phyloP scores from a whole-genome alignment of 2,797 vertebrate genomes.

The Bovichtus diacanthus region DNA sequence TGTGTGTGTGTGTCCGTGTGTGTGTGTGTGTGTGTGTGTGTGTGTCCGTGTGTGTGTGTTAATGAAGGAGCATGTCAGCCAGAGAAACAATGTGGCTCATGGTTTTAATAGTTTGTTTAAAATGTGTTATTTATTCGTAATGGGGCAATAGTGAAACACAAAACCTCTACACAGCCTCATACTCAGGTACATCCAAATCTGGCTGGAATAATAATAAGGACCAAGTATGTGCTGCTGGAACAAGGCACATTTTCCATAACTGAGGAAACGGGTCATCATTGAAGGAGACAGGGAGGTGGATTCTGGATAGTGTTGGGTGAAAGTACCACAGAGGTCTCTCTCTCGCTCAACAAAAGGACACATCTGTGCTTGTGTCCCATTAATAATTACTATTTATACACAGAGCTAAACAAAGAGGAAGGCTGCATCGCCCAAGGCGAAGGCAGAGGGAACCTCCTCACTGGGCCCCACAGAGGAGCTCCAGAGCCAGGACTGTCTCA shows the following conservation, averaged over 20 bases:
- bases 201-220: slow-evolving; percentile 27
- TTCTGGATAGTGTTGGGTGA: slow-evolving; percentile 47
- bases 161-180: too few species aligned
- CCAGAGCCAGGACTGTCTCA: slow-evolving; percentile 4
- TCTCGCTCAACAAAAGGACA: slow-evolving; percentile 26
- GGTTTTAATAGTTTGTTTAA: too few species aligned
- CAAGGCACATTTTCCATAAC: slow-evolving; percentile 42
- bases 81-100: too few species aligned
- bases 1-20: too few species aligned
- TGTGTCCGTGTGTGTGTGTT: too few species aligned
- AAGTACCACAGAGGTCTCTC: slow-evolving; percentile 37
- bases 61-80: too few species aligned
- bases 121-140: too few species aligned
- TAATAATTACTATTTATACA: slow-evolving; percentile 72
- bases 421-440: slow-evolving; percentile 48
- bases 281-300: slow-evolving; percentile 23
- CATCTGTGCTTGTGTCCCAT: slow-evolving; percentile 73
- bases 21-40: too few species aligned
- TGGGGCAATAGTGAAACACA: too few species aligned
- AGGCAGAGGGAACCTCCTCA: slow-evolving; percentile 30
- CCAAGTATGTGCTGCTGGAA: not conserved
- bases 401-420: slow-evolving; percentile 68
- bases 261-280: slow-evolving; percentile 31
- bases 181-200: too few species aligned
- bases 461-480: slow-evolving; percentile 16